These are phyloP conservation scores for Scaptomyza reducta DNA, from an alignment of 2,888 invertebrate genomes.

Conservation along the genomic window DNA sequence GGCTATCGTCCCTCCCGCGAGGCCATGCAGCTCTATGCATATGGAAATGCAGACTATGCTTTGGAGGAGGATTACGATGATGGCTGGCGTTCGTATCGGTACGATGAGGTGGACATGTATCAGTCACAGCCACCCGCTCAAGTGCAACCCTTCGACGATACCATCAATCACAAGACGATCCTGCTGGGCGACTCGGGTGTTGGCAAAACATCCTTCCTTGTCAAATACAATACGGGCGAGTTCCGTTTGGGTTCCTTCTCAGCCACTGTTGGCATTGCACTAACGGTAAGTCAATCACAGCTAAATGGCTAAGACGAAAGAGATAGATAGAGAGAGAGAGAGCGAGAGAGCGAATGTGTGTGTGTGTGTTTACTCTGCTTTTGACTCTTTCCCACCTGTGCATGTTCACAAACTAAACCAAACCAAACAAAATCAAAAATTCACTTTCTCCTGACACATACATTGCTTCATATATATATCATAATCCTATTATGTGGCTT, in stretches of 20 bases:
- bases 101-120: conserved; percentile 83
- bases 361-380: conserved; percentile 5
- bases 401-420: conserved; percentile 18
- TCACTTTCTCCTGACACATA: conserved; percentile 3
- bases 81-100: conserved; percentile 84
- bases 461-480: conserved; percentile 10
- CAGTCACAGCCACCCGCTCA: conserved; percentile 53
- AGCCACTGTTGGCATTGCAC: conserved; percentile 97
- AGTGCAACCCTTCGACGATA: conserved; percentile 84
- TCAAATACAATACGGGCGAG: conserved; percentile 96
- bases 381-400: conserved; percentile 7
- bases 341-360: not conserved
- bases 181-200: conserved; percentile 97
- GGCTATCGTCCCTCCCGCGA: conserved; percentile 91
- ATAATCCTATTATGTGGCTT: conserved; percentile 54
- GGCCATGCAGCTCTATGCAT: conserved; percentile 86
- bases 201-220: conserved; percentile 95
- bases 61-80: conserved; percentile 78
- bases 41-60: conserved; percentile 75
- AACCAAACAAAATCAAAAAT: conserved; percentile 16
- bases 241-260: conserved; percentile 96
- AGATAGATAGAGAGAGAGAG: not conserved
- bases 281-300: conserved; percentile 90
- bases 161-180: conserved; percentile 92
- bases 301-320: not conserved